phyloP scores from a whole-genome alignment of 2,888 invertebrate genomes.

The Rotaria socialis region DNA sequence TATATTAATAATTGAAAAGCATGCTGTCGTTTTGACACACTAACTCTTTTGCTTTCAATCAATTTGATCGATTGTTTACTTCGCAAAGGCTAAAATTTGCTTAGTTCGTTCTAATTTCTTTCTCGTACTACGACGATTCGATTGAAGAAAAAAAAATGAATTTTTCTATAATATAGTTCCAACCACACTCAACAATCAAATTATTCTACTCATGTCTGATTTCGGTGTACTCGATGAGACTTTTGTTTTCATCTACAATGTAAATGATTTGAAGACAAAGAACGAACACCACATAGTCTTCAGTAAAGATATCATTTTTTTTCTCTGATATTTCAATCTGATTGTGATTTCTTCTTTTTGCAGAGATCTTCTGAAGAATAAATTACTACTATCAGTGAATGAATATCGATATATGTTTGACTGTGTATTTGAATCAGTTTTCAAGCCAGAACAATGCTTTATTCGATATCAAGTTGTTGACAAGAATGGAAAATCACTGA shows the following conservation, averaged over 20 bases:
- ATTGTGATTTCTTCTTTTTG: neutral
- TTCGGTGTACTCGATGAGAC: neutral
- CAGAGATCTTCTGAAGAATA: neutral
- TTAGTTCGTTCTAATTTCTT: too few species aligned
- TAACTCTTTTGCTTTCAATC: too few species aligned
- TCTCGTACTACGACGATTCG: too few species aligned
- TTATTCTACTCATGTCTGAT: neutral
- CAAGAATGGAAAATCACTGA: neutral
- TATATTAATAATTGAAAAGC: too few species aligned
- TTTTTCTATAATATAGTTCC: neutral
- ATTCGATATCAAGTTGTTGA: neutral
- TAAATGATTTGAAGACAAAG: neutral
- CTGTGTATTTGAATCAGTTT: neutral
- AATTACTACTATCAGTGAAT: neutral
- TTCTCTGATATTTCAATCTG: neutral
- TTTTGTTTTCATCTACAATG: neutral
- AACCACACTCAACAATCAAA: neutral
- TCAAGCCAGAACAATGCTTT: neutral
- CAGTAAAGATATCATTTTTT: neutral
- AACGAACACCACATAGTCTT: neutral
- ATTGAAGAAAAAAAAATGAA: too few species aligned
- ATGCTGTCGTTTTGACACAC: too few species aligned
- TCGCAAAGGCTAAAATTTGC: too few species aligned
- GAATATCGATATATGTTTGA: slow-evolving; percentile 17
- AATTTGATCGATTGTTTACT: too few species aligned